Evolutionary conservation across 2,113 vertebrate genomes (phyloP), one percentile per base, ranked within the genome.

Genomic region (Rhadina sibilatrix): DNA sequence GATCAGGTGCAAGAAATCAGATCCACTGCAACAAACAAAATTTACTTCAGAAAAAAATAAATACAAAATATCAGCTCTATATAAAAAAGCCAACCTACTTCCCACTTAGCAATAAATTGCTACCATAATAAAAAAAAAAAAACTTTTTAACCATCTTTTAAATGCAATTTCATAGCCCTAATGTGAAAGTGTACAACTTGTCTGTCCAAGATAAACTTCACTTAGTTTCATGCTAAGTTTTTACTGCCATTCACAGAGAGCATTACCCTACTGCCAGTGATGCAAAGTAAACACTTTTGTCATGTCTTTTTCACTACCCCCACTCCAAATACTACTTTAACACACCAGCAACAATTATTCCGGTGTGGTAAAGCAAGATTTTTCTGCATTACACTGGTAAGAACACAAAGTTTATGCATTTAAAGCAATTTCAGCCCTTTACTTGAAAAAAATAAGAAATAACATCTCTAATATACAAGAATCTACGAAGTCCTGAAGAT

Each of bases 401-500:
- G 42, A 89, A 87, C 21, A 52, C 3, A 1, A 82, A 37, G 10
- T 64, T 75, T 40, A 61, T 57, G 44, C 38, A 5, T 53, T 79
- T 52, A 71, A 76, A 80, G 49, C 20, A 19, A 70, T 77, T 87
- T 60, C 54, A 86, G 5, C n/a, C 65, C 37, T 21, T 60, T 28
- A 25, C 44, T 70, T 12, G 18, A 15, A 20, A 64, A 50, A 61
- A 37, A 4, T 3, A 40, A 50, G 2, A 50, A 54, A 57, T 44
- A 56, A 28, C 21, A 91, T 54, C 31, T 25, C 72, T 23, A 50
- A 12, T 15, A 19, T 4, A 56, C 19, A 83, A 54, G 44, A 94
- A 83, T 15, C 87, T 64, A 97, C 87, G 92, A 96, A 88, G 53
- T 96, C 93, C 89, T 96, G 93, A 96, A 98, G 96, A 96, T 84